Percentiles rank a stretch among this genome's conserved stretches.
phyloP scores from a whole-genome alignment of 2,888 invertebrate species.

The Eugnorisma glareosa region DNA sequence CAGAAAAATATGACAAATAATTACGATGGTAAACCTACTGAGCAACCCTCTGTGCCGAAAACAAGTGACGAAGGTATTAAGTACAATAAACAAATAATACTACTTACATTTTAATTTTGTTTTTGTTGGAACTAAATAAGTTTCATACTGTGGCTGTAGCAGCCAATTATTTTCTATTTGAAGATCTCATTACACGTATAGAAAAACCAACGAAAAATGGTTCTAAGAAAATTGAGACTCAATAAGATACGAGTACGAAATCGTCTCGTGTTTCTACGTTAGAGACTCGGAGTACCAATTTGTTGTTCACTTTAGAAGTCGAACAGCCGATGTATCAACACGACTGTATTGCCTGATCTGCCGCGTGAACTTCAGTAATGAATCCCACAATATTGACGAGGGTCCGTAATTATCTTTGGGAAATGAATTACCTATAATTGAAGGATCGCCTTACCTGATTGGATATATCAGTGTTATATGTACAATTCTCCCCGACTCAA shows the following conservation, averaged over 20 bases:
- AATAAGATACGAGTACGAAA: neutral
- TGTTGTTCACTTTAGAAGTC: conserved; percentile 25
- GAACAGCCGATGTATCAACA: conserved; percentile 26
- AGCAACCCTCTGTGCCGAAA: neutral
- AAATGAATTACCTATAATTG: conserved; percentile 32
- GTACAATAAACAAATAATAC: neutral
- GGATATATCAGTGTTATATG: neutral
- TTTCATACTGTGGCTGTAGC: neutral
- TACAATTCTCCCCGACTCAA: neutral
- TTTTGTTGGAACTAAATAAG: neutral
- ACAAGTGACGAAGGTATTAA: too few species aligned
- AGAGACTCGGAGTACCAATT: conserved; percentile 10
- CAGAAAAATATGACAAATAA: neutral
- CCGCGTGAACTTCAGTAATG: conserved; percentile 23
- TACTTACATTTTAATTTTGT: neutral
- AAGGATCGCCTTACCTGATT: conserved; percentile 26
- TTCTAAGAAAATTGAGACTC: neutral
- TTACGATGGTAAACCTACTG: neutral
- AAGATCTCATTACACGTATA: neutral
- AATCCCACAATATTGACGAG: conserved; percentile 32
- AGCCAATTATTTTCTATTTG: neutral
- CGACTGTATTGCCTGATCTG: conserved; percentile 2
- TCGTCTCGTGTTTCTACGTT: neutral
- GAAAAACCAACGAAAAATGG: neutral
- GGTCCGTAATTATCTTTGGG: conserved; percentile 29